Conservation (phyloP, 2,797 vertebrate species). For the Brachyrhaphis roseni region DNA sequence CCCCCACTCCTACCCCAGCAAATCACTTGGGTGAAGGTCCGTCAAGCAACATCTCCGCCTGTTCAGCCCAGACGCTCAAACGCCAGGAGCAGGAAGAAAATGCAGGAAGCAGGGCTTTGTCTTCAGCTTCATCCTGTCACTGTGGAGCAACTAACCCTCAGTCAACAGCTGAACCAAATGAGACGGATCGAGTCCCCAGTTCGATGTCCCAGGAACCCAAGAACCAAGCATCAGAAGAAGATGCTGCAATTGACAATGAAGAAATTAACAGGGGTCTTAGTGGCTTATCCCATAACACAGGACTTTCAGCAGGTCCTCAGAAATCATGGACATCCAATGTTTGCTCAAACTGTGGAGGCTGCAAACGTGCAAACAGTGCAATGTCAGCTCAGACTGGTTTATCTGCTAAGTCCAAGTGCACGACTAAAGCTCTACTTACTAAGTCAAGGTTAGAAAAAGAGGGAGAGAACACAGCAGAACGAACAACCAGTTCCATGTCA, state of each 20-base stretch:
- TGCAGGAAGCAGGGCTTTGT: constrained; percentile 41
- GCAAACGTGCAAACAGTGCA: constrained; percentile 42
- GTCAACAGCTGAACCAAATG: constrained; percentile 38
- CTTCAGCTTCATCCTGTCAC: constrained; percentile 50
- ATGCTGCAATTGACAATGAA: constrained; percentile 57
- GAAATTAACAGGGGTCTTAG: constrained; percentile 51
- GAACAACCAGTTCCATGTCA: constrained; percentile 53
- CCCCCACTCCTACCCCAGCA: constrained; percentile 40
- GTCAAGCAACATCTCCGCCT: constrained; percentile 35
- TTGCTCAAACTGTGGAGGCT: constrained; percentile 72
- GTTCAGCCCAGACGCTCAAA: constrained; percentile 32
- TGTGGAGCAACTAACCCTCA: constrained; percentile 36
- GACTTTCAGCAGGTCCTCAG: constrained; percentile 50
- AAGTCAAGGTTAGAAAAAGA: constrained; percentile 36
- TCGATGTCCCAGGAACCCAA: constrained; percentile 40
- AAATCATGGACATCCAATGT: constrained; percentile 58
- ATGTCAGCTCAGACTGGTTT: constrained; percentile 49
- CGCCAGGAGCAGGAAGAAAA: constrained; percentile 7
- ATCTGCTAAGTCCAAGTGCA: constrained; percentile 48
- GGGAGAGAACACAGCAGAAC: constrained; percentile 38
- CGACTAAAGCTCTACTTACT: constrained; percentile 32
- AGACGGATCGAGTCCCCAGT: constrained; percentile 34
- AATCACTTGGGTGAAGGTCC: constrained; percentile 37
- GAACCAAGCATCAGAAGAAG: constrained; percentile 34
- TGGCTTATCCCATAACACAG: constrained; percentile 56